Evolutionary conservation across 1,140 invertebrate species (phyloP).

Genomic region (Zaprionus kolodkinae): DNA sequence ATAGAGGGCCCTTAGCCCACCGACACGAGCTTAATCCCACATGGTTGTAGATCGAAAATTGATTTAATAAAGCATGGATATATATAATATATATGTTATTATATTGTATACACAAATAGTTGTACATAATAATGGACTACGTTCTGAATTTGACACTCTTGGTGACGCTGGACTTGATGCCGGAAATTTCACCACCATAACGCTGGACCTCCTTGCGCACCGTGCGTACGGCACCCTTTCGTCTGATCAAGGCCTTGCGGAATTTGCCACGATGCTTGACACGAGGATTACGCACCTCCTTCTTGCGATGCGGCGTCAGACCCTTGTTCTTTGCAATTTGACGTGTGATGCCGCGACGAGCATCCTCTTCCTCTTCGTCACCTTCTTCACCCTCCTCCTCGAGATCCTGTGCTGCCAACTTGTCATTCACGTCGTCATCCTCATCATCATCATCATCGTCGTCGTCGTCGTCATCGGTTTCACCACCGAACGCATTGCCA

Average conservation of each 20-base stretch:
- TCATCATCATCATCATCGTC: slow-evolving; percentile 16
- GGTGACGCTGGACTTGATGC: slow-evolving; percentile 93
- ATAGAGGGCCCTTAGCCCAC: too few species aligned
- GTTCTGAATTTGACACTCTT: slow-evolving; percentile 94
- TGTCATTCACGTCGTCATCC: slow-evolving; percentile 56
- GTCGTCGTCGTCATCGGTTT: slow-evolving; percentile 3
- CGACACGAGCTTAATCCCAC: background rate
- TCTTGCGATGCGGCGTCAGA: slow-evolving; percentile 94
- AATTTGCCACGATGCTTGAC: slow-evolving; percentile 97
- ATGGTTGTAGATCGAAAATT: background rate
- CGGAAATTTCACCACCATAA: slow-evolving; percentile 95
- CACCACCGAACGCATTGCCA: background rate
- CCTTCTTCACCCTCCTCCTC: slow-evolving; percentile 65
- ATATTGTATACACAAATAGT: too few species aligned
- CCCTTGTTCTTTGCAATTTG: slow-evolving; percentile 98
- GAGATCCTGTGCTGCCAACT: slow-evolving; percentile 78
- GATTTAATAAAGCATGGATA: slow-evolving; percentile 9
- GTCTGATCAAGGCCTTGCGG: slow-evolving; percentile 94
- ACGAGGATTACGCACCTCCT: slow-evolving; percentile 95
- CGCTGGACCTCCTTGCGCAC: slow-evolving; percentile 90
- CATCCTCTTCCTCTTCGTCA: slow-evolving; percentile 67
- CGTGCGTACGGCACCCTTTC: slow-evolving; percentile 94
- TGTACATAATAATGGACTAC: slow-evolving; percentile 48
- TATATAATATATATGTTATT: slow-evolving; percentile 21
- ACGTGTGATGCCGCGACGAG: slow-evolving; percentile 94